Percentiles rank a stretch among this genome's conserved stretches.
These are phyloP conservation scores for Poeciliopsis prolifica DNA, from an alignment of 2,113 vertebrate genomes.

Conservation along the genomic window DNA sequence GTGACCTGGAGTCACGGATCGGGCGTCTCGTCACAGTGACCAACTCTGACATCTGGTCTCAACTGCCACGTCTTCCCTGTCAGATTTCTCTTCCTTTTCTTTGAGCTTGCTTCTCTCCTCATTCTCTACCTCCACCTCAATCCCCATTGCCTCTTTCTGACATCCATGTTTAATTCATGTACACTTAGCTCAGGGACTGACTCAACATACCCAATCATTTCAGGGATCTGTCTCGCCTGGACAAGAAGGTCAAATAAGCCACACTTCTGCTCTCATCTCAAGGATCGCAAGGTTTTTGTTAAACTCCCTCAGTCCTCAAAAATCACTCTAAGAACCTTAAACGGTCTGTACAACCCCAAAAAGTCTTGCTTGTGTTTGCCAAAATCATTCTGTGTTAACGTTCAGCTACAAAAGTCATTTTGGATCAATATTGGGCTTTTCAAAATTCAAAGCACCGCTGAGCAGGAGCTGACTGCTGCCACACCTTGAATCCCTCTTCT, in stretches of 20 bases:
- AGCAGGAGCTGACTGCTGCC: neutral
- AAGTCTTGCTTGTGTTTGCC: neutral
- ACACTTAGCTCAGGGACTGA: constrained; percentile 20
- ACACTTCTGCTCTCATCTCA: constrained; percentile 32
- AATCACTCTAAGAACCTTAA: neutral
- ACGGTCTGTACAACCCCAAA: neutral
- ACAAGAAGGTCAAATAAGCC: constrained; percentile 55
- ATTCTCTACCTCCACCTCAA: constrained; percentile 2
- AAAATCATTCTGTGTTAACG: neutral
- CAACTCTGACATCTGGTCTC: constrained; percentile 38
- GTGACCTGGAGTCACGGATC: constrained; percentile 6
- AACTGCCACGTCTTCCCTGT: constrained; percentile 5
- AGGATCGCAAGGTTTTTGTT: neutral
- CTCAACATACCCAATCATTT: constrained; percentile 23
- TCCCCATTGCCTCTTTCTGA: constrained; percentile 14
- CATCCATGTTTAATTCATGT: constrained; percentile 58
- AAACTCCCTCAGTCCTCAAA: neutral
- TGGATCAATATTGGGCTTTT: constrained; percentile 49
- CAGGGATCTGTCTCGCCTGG: constrained; percentile 40
- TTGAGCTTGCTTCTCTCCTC: constrained; percentile 1
- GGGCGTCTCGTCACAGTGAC: constrained; percentile 27
- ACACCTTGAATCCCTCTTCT: constrained; percentile 10
- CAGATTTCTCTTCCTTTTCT: neutral
- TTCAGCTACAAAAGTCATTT: constrained; percentile 9
- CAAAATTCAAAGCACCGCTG: constrained; percentile 38